Evolutionary conservation across 2,113 vertebrate genomes (phyloP).

Genomic region (Brachypteracias leptosomus): DNA sequence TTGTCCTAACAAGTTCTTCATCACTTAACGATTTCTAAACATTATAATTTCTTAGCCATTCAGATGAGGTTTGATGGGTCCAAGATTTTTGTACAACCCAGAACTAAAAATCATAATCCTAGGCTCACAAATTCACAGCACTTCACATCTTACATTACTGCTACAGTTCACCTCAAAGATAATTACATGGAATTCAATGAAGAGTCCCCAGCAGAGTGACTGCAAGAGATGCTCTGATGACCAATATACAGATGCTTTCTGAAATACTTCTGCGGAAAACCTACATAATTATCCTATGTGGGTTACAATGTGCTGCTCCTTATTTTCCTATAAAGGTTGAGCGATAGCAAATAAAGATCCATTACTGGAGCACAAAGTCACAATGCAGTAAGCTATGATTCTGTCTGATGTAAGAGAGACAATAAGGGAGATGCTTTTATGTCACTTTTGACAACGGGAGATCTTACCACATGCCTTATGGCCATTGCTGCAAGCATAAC

Average conservation of each 20-base stretch:
- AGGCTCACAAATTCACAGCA: neutral
- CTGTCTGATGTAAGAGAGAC: neutral
- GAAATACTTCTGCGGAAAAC: neutral
- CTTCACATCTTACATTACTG: neutral
- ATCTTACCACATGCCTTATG: neutral
- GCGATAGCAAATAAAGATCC: neutral
- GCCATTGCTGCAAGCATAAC: neutral
- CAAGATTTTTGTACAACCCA: neutral
- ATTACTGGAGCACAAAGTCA: neutral
- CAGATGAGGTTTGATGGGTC: neutral
- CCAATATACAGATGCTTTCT: neutral
- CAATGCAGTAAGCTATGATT: neutral
- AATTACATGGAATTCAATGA: neutral
- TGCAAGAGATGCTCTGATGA: neutral
- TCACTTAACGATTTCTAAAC: neutral
- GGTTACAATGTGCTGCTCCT: neutral
- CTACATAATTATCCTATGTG: fast-evolving
- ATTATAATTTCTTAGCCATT: neutral
- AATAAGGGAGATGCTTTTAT: neutral
- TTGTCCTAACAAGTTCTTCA: neutral
- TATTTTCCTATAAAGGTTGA: neutral
- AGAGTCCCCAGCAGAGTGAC: neutral
- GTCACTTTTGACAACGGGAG: neutral
- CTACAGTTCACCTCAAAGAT: neutral
- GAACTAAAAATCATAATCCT: neutral